Evolutionary conservation across 2,113 vertebrate species (phyloP).

Genomic region (Varanus komodoensis): DNA sequence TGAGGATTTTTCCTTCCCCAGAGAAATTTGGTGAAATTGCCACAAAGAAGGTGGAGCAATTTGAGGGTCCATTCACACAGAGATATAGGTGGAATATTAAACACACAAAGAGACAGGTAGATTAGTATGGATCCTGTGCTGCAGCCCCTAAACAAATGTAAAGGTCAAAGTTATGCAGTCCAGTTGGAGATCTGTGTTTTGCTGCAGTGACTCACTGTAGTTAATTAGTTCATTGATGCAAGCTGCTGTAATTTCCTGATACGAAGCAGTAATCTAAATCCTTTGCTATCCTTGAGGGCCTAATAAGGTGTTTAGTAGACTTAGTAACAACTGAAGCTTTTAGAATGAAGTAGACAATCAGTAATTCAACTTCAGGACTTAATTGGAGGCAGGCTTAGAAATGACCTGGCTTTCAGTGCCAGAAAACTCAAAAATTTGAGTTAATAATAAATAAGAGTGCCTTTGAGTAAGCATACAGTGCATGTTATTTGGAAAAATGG

Average conservation of each 20-base stretch:
- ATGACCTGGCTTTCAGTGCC: not conserved
- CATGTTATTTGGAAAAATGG: not conserved
- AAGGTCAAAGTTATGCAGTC: not conserved
- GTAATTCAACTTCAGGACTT: conserved; percentile 11
- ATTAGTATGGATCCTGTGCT: not conserved
- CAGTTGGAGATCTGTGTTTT: not conserved
- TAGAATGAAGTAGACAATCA: not conserved
- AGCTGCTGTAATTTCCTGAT: not conserved
- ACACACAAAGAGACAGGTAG: not conserved
- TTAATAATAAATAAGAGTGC: not conserved
- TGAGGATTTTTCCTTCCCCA: too few species aligned
- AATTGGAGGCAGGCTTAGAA: not conserved
- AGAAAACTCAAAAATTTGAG: not conserved
- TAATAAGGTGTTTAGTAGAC: conserved; percentile 15
- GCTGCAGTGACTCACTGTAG: not conserved
- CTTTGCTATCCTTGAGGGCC: not conserved
- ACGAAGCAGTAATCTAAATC: not conserved
- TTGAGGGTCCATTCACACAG: too few species aligned
- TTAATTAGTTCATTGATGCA: not conserved
- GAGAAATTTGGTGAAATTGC: too few species aligned
- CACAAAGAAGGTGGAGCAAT: too few species aligned
- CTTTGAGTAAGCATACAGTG: not conserved
- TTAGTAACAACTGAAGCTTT: not conserved
- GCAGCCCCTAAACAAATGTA: not conserved
- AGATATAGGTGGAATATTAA: not conserved